These are phyloP conservation scores for Merops nubicus DNA, from an alignment of 2,113 vertebrate species.

Conservation along the genomic window DNA sequence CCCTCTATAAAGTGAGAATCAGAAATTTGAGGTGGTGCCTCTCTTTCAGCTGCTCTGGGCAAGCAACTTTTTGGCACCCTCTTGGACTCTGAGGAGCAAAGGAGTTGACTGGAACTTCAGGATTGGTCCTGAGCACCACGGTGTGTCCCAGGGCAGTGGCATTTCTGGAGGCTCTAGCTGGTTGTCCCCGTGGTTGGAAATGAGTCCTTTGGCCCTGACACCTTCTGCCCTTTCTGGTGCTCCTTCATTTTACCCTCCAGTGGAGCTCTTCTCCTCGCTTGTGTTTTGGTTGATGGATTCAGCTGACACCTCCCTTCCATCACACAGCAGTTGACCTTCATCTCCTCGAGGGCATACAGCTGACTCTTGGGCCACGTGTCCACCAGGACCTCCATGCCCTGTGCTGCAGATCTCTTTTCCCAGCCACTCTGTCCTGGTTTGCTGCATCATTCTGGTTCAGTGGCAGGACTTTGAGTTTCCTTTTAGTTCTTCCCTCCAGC, in stretches of 20 bases:
- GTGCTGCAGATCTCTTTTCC: background rate
- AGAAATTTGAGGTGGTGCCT: background rate
- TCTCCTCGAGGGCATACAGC: background rate
- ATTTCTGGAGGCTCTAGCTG: background rate
- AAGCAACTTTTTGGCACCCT: background rate
- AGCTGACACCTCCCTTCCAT: background rate
- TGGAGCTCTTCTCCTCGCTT: background rate
- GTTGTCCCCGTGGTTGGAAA: background rate
- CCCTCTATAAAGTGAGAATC: background rate
- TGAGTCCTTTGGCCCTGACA: background rate
- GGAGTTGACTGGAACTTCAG: background rate
- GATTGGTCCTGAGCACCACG: background rate
- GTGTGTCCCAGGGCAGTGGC: background rate
- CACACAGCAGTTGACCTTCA: background rate
- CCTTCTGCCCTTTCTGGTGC: background rate
- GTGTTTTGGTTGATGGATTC: background rate
- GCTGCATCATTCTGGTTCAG: rapidly evolving
- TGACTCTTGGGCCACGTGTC: background rate
- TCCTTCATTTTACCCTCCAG: background rate
- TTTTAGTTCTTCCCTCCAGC: background rate
- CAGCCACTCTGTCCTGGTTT: rapidly evolving
- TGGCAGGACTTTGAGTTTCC: background rate
- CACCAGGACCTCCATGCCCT: background rate
- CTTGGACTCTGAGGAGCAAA: background rate
- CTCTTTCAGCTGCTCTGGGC: background rate